Evolutionary conservation across 2,113 vertebrate genomes (phyloP).

Genomic region (Manacus vitellinus): DNA sequence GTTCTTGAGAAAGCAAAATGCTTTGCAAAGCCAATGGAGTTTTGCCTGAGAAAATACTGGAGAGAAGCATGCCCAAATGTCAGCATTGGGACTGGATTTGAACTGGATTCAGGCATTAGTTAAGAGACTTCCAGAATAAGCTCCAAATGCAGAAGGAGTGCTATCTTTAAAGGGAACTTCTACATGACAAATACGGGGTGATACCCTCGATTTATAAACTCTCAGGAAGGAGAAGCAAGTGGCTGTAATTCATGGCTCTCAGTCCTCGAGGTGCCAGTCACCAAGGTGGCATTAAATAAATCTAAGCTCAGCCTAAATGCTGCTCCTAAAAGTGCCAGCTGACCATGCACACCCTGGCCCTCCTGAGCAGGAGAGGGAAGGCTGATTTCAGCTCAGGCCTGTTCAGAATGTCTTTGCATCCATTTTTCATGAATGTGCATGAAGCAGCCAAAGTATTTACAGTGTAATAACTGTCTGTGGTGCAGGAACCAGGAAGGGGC

Average conservation of each 20-base stretch:
- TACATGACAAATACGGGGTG: neutral
- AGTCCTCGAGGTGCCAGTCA: neutral
- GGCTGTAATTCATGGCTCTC: neutral
- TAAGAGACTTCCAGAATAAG: conserved; percentile 29
- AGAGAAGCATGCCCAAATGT: conserved; percentile 36
- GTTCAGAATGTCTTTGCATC: neutral
- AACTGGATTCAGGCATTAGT: conserved; percentile 16
- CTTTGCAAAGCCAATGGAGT: conserved; percentile 53
- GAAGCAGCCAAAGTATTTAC: neutral
- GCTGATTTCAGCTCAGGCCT: neutral
- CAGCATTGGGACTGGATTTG: conserved; percentile 36
- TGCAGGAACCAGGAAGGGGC: neutral
- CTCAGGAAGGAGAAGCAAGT: neutral
- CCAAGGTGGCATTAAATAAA: neutral
- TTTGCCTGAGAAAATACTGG: conserved; percentile 64
- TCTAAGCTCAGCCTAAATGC: neutral
- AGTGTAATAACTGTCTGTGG: neutral
- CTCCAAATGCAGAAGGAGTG: neutral
- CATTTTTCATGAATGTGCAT: neutral
- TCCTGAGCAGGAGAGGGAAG: neutral
- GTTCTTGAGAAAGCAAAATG: conserved; percentile 37
- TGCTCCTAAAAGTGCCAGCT: neutral
- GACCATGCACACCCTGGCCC: neutral
- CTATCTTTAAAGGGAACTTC: neutral
- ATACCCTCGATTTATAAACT: neutral